Base-by-base conservation (phyloP, 2,888 invertebrate genomes). In the Aplocera efformata region DNA sequence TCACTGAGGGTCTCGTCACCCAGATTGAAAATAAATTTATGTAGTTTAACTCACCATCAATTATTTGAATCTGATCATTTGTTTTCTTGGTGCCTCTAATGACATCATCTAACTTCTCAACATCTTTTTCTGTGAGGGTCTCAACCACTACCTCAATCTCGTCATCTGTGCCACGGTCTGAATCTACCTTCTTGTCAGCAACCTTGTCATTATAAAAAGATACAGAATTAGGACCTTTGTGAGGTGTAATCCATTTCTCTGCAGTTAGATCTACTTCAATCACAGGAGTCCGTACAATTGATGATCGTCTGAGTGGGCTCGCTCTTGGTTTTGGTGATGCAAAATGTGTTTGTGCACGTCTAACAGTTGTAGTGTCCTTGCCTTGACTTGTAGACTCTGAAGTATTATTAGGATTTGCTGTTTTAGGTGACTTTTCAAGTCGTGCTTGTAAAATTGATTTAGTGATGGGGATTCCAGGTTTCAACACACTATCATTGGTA, bases 41-140 rank as follows among this genome's bases (percentile, higher is more conserved):
- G n/a, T n/a, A n/a, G n/a, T n/a, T n/a, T n/a, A 9, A 56, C 60
- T 54, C 66, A 80, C 81, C 79, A 64, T 78, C 70, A 29, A 56
- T 49, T 20, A 61, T 38, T 30, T 42, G 25, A 11, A 27, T 31
- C 7, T 25, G 10, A 35, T 22, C 24, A 24, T 27, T 42, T 10
- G 34, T 5, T 20, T 30, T 35, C 6, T 30, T 23, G n/a, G 23
- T 3, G 13, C 13, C 13, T 17, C 13, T 7, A 7, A 23, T 1
- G 22, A n/a, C 25, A 11, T 26, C 20, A 3, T 26, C 10, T 5
- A 38, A 10, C 7, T 32, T 22, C 6, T 26, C 25, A 13, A 20
- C 26, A 29, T 33, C 6, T 9, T 29, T 36, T 17, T 25, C 7
- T 10, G 23, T 23, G 9, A 34, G 20, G 31, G 23, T 44, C 13